phyloP scores from a whole-genome alignment of 2,113 vertebrate genomes.

The Ibidorhyncha struthersii region DNA sequence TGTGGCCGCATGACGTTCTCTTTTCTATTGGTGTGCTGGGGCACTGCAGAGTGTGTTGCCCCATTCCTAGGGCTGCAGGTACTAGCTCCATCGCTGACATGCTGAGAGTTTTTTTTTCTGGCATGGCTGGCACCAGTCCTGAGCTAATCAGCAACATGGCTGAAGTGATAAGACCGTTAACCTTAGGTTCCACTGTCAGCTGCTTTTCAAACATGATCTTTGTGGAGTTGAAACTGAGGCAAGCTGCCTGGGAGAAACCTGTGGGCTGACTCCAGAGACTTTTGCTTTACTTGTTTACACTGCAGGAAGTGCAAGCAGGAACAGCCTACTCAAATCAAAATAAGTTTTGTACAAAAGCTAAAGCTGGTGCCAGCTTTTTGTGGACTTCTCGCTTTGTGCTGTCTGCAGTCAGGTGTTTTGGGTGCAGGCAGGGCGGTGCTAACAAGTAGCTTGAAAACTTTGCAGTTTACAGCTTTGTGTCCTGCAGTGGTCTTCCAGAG shows the following conservation, averaged over 20 bases:
- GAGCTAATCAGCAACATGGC: background rate
- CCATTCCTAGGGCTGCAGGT: background rate
- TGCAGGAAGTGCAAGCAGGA: background rate
- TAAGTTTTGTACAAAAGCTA: background rate
- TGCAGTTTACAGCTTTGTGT: background rate
- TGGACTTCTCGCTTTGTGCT: background rate
- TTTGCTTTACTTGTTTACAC: background rate
- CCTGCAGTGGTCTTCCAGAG: background rate
- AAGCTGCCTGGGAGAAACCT: background rate
- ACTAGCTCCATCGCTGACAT: background rate
- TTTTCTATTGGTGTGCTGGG: background rate
- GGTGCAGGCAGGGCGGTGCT: background rate
- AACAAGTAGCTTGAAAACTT: background rate
- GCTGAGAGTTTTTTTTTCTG: background rate
- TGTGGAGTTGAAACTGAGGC: background rate
- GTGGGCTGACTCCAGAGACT: background rate
- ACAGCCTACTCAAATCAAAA: background rate
- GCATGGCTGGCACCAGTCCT: background rate
- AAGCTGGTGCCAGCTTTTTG: background rate
- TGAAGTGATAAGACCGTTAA: background rate
- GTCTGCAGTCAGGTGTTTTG: background rate
- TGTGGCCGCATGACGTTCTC: background rate
- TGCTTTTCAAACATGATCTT: background rate
- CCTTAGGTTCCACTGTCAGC: background rate
- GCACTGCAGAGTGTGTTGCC: background rate